These are phyloP conservation scores for Myrmecophaga tridactyla DNA, from an alignment of 2,113 vertebrate species.

Conservation along the genomic window DNA sequence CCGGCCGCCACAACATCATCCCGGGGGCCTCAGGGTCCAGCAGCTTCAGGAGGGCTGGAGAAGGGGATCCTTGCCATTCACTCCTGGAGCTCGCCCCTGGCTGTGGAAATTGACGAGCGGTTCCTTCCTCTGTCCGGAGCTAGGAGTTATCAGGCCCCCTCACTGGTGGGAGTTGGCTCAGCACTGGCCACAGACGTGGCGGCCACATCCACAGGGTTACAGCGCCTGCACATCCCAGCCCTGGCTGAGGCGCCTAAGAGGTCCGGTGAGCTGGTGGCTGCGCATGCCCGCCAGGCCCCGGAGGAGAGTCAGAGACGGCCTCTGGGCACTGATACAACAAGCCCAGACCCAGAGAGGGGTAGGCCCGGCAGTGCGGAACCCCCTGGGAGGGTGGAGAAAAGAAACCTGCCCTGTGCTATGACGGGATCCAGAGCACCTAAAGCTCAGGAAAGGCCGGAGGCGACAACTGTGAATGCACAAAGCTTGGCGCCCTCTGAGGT, in stretches of 20 bases:
- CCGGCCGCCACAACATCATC: rapidly evolving
- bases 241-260: rapidly evolving
- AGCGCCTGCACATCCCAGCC: background rate
- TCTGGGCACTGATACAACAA: background rate
- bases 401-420: background rate
- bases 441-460: background rate
- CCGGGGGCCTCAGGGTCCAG: background rate
- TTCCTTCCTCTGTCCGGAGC: background rate
- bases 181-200: background rate
- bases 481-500: background rate
- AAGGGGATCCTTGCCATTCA: background rate
- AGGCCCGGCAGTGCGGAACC: rapidly evolving
- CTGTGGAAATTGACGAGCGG: conserved; percentile 30
- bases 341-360: background rate
- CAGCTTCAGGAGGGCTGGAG: background rate
- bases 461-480: background rate
- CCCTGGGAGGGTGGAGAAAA: background rate
- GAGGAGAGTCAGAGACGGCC: background rate
- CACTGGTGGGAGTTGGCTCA: background rate
- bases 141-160: background rate
- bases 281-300: background rate
- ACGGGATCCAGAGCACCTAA: rapidly evolving
- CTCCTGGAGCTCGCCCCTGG: background rate
- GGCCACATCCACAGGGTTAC: background rate
- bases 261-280: background rate